These are phyloP conservation scores for Atrina japonica DNA, from an alignment of 2,888 invertebrate genomes.

Conservation along the genomic window DNA sequence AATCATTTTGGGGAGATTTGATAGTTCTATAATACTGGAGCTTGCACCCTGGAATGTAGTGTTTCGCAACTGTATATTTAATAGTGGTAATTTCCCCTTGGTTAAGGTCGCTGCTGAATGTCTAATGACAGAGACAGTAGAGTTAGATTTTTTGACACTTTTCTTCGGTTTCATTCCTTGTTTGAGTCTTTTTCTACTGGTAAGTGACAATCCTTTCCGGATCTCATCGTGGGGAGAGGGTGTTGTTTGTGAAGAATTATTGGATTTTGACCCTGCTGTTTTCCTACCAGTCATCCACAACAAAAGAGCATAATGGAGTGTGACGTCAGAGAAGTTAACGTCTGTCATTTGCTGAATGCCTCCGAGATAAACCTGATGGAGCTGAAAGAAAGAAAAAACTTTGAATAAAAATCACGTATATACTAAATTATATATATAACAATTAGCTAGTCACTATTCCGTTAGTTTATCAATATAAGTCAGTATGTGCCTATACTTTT, in stretches of 20 bases:
- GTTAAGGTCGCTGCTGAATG: not conserved
- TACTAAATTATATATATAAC: too few relatives aligned
- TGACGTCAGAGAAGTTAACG: constrained; percentile 24
- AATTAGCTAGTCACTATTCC: too few relatives aligned
- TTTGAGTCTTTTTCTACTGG: not conserved
- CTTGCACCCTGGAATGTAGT: not conserved
- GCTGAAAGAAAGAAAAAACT: constrained; percentile 10
- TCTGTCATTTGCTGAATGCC: constrained; percentile 33
- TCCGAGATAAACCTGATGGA: constrained; percentile 25
- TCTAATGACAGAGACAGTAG: not conserved
- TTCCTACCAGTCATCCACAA: constrained; percentile 39
- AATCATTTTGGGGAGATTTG: constrained; percentile 19
- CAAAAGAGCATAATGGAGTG: constrained; percentile 35
- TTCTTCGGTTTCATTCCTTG: not conserved
- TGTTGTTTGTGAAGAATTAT: not conserved
- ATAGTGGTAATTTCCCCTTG: constrained; percentile 10
- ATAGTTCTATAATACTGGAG: constrained; percentile 22
- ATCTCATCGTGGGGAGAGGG: not conserved
- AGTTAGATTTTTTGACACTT: not conserved
- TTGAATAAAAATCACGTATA: too few relatives aligned
- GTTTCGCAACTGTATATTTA: constrained; percentile 1
- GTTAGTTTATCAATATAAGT: too few relatives aligned
- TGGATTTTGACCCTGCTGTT: not conserved
- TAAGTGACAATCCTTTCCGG: not conserved
- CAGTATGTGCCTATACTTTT: too few relatives aligned